Conservation (phyloP, 2,888 invertebrate species). For the Orchesella flavescens region DNA sequence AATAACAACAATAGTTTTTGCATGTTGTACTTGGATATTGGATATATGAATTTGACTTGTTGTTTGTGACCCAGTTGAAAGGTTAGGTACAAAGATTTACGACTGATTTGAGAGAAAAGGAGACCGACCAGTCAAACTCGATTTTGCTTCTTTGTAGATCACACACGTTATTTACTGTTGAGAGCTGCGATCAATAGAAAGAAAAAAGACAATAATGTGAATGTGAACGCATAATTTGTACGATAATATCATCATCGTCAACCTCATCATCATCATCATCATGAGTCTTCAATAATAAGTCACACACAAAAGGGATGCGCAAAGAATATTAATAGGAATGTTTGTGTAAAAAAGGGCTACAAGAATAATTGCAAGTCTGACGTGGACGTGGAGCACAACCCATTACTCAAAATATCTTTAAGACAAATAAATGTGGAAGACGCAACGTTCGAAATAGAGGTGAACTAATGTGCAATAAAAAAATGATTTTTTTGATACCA, state of each 20-base stretch:
- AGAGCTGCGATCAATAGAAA: not conserved
- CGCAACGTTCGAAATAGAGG: conserved; percentile 22
- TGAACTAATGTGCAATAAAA: conserved; percentile 39
- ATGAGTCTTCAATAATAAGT: not conserved
- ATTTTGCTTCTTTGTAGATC: conserved; percentile 47
- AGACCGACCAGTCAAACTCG: conserved; percentile 60
- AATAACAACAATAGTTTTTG: no score
- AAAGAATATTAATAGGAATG: not conserved
- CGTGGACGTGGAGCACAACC: not conserved
- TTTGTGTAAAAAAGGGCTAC: no score
- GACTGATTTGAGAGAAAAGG: conserved; percentile 21
- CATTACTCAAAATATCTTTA: not conserved
- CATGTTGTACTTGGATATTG: no score
- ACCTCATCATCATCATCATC: not conserved
- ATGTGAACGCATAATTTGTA: not conserved
- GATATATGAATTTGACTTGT: no score
- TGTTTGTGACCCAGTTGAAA: conserved; percentile 13
- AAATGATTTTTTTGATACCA: not conserved
- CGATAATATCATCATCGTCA: not conserved
- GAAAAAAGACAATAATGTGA: not conserved
- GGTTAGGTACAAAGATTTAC: not conserved
- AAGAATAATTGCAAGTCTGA: not conserved
- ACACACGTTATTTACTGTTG: not conserved
- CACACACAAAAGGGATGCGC: not conserved
- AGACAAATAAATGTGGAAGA: not conserved